phyloP scores from a whole-genome alignment of 1,140 invertebrate species.

The Drosophila ficusphila region DNA sequence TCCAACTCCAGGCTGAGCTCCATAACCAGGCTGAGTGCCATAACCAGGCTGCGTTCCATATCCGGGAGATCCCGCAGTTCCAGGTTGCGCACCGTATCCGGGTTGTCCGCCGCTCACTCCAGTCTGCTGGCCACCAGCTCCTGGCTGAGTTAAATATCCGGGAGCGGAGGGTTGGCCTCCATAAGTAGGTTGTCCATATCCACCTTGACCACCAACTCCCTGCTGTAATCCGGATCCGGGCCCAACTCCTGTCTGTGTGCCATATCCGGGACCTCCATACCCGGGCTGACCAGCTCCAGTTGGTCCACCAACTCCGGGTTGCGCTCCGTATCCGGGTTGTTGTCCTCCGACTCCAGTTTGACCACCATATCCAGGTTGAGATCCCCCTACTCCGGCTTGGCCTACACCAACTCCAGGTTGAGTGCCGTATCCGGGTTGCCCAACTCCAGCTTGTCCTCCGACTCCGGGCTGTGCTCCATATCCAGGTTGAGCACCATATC shows the following conservation, averaged over 20 bases:
- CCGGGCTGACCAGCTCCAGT: no score
- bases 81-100: no score
- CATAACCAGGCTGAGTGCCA: background rate
- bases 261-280: background rate
- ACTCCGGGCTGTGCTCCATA: constrained; percentile 5
- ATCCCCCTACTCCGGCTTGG: background rate
- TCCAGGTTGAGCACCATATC: no score
- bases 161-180: no score
- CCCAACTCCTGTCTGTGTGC: no score
- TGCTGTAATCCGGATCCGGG: background rate
- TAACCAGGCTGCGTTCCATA: no score
- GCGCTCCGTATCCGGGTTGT: background rate
- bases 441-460: constrained; percentile 7
- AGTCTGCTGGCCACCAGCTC: no score
- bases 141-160: no score
- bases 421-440: background rate
- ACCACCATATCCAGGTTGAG: background rate
- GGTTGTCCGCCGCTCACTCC: no score
- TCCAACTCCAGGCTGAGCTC: constrained; percentile 2
- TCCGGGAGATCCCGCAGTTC: no score
- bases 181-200: no score
- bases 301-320: background rate
- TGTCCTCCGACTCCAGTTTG: background rate
- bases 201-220: constrained; percentile 1
- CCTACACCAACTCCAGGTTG: constrained; percentile 14